Evolutionary conservation across 1,140 invertebrate species (phyloP).

Genomic region (Rhagoletis zephyria): DNA sequence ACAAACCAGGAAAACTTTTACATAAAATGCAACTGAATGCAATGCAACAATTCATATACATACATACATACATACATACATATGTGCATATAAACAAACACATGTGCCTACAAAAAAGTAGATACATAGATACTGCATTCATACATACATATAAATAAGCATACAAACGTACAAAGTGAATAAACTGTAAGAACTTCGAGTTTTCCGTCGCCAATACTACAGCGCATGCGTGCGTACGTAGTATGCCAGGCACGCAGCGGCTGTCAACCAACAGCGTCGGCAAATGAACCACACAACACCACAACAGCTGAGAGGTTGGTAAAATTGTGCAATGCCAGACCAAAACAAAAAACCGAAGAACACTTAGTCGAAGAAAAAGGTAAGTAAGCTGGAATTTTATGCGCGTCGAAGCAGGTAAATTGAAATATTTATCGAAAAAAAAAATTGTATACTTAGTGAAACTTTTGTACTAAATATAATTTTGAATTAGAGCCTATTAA

Average conservation of each 20-base stretch:
- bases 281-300: neutral
- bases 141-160: too few relatives aligned
- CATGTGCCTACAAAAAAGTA: too few relatives aligned
- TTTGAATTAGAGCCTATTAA: neutral
- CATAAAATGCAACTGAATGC: neutral
- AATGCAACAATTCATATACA: neutral
- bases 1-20: neutral
- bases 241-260: slow-evolving; percentile 36
- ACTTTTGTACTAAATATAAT: neutral
- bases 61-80: too few relatives aligned
- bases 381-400: neutral
- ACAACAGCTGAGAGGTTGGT: neutral
- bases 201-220: neutral
- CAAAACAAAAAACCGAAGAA: neutral
- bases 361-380: too few relatives aligned
- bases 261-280: slow-evolving; percentile 23
- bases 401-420: neutral
- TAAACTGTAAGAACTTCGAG: slow-evolving; percentile 5
- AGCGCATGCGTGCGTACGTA: too few relatives aligned
- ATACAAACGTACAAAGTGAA: neutral
- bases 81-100: neutral
- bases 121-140: too few relatives aligned
- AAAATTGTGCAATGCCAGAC: neutral
- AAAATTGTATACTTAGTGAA: neutral
- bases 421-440: neutral